Evolutionary conservation across 2,113 vertebrate genomes (phyloP).

Genomic region (Bos taurus): DNA sequence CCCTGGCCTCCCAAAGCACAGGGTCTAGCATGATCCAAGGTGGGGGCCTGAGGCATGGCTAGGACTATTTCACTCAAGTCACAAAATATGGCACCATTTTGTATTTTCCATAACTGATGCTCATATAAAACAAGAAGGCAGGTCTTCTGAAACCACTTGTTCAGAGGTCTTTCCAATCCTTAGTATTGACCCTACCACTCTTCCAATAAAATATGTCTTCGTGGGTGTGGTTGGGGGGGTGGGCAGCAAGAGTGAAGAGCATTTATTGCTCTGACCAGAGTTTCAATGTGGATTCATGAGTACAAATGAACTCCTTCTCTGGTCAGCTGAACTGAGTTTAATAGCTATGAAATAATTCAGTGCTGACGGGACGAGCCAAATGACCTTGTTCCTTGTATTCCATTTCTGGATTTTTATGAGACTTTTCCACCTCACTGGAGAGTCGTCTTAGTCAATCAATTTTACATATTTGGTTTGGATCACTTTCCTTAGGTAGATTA

Average conservation of each 20-base stretch:
- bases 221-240: not conserved
- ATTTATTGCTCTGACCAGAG: not conserved
- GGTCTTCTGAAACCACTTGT: not conserved
- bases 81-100: not conserved
- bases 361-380: not conserved
- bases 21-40: too few species aligned
- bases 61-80: not conserved
- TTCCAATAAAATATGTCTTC: not conserved
- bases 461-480: slow-evolving; percentile 68
- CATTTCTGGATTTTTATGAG: slow-evolving; percentile 55
- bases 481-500: slow-evolving; percentile 67
- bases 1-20: not conserved
- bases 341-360: slow-evolving; percentile 32
- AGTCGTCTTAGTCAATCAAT: slow-evolving; percentile 58
- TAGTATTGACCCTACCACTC: not conserved
- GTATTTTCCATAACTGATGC: not conserved
- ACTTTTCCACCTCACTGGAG: slow-evolving; percentile 52
- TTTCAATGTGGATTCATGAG: slow-evolving; percentile 13
- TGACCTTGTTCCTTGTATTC: slow-evolving; percentile 45
- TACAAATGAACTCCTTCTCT: not conserved
- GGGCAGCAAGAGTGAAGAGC: not conserved
- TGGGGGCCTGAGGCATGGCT: not conserved
- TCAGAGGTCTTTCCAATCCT: not conserved
- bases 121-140: not conserved
- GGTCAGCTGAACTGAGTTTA: slow-evolving; percentile 30